These are phyloP conservation scores for Lepidostoma basale DNA, from an alignment of 1,140 invertebrate species.

Conservation along the genomic window DNA sequence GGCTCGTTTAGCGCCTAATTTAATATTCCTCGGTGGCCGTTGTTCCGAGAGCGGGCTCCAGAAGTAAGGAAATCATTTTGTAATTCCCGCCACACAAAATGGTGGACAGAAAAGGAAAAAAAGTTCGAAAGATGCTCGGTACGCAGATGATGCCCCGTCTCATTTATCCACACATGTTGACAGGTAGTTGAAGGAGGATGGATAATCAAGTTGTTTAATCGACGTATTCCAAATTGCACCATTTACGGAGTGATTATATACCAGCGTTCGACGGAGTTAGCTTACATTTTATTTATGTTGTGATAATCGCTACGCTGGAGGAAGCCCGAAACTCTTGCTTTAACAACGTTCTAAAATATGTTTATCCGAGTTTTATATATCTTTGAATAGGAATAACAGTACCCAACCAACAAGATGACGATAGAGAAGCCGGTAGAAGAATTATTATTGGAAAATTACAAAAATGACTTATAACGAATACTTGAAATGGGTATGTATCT, in stretches of 20 bases:
- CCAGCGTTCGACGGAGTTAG: slow-evolving; percentile 1
- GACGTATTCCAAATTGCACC: slow-evolving; percentile 34
- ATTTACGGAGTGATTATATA: slow-evolving; percentile 17
- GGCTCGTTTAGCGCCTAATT: neutral
- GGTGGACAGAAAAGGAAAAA: neutral
- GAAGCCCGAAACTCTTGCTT: too few species aligned
- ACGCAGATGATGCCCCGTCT: slow-evolving; percentile 2
- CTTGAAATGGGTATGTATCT: too few species aligned
- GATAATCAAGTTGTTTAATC: slow-evolving; percentile 8
- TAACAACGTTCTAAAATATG: too few species aligned
- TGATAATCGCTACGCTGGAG: slow-evolving; percentile 27
- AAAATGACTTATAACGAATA: too few species aligned
- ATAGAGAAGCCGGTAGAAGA: too few species aligned
- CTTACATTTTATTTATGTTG: slow-evolving; percentile 29
- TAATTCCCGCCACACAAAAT: neutral
- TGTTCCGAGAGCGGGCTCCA: neutral
- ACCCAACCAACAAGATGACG: too few species aligned
- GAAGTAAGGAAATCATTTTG: neutral
- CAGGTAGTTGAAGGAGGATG: slow-evolving; percentile 15
- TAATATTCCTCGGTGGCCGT: neutral
- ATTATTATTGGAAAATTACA: too few species aligned
- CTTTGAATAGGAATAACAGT: too few species aligned
- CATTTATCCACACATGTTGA: slow-evolving; percentile 1
- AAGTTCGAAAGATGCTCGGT: neutral
- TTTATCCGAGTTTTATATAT: too few species aligned